Percentiles rank a stretch among this genome's conserved stretches.
Conservation (phyloP, 2,113 vertebrate species). For the Poeciliopsis occidentalis region DNA sequence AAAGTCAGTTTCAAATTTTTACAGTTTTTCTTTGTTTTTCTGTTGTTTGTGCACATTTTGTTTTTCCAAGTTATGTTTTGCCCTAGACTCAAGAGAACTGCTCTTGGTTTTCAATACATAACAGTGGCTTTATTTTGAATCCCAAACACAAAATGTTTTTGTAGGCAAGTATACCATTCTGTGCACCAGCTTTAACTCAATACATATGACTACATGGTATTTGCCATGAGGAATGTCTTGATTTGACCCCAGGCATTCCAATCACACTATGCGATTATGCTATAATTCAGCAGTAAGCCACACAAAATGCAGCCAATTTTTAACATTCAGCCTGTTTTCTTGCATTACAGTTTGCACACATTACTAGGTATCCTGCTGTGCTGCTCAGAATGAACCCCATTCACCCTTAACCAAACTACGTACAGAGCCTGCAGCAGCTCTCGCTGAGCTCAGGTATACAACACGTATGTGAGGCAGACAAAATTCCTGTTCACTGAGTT, state of each 20-base stretch:
- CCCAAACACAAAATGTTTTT: constrained; percentile 52
- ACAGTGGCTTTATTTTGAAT: neutral
- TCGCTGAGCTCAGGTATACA: neutral
- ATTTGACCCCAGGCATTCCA: neutral
- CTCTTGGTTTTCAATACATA: constrained; percentile 56
- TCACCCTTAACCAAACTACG: neutral
- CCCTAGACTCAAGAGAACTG: constrained; percentile 63
- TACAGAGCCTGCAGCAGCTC: neutral
- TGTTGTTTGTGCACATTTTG: constrained; percentile 47
- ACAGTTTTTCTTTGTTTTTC: constrained; percentile 48
- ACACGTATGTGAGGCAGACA: neutral
- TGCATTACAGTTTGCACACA: neutral
- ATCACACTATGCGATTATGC: neutral
- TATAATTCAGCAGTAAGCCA: neutral
- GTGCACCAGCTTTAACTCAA: constrained; percentile 31
- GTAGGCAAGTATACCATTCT: constrained; percentile 33
- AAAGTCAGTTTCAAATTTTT: constrained; percentile 53
- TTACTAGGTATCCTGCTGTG: neutral
- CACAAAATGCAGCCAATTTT: neutral
- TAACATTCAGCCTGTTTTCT: neutral
- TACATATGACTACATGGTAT: constrained; percentile 1
- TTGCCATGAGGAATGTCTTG: neutral
- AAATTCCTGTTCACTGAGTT: neutral
- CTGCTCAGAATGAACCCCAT: neutral
- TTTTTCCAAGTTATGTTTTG: constrained; percentile 60